Base-by-base conservation (phyloP, 2,113 vertebrate genomes). In the Oryzias javanicus region DNA sequence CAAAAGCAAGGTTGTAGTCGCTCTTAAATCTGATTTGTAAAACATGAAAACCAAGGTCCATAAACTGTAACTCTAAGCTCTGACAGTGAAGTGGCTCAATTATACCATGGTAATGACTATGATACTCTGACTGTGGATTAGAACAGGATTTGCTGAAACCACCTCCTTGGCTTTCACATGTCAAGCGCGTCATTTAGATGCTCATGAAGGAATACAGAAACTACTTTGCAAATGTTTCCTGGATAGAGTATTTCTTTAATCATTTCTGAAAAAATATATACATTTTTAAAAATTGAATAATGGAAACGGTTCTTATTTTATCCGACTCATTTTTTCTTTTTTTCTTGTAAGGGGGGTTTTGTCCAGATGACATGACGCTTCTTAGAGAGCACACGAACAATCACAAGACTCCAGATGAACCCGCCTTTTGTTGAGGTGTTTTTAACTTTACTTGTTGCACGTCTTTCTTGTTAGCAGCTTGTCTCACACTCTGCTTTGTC, bases 41-140 rank as follows among this genome's bases (percentile, higher is more conserved):
- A 25, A 50, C 48, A 51, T 64, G n/a, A 24, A 40, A 20, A 29
- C 17, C 16, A 52, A 56, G 27, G 42, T 52, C 15, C 61, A 54
- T 46, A 55, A 61, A 75, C 79, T 77, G 72, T 72, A 81, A 78
- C 60, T 69, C 14, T 20, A 45, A 22, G 42, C 40, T 59, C 49
- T 57, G 29, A 17, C 24, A 42, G 40, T 53, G 24, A 48, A 4
- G 60, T 22, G 3, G 0, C 14, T n/a, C 49, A 15, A 49, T n/a
- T 53, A n/a, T 27, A 29, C 50, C 47, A 24, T 20, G 19, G 40
- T 48, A 16, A 35, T 55, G 5, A 46, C 44, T 17, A 13, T 15
- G 18, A 16, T n/a, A 1, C 1, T 25, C 40, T 62, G 16, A 6
- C 18, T 10, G 29, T 54, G 14, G 12, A 22, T 10, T 29, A 42